Evolutionary conservation across 2,888 invertebrate species (phyloP).

Genomic region (Spilosoma lubricipeda): DNA sequence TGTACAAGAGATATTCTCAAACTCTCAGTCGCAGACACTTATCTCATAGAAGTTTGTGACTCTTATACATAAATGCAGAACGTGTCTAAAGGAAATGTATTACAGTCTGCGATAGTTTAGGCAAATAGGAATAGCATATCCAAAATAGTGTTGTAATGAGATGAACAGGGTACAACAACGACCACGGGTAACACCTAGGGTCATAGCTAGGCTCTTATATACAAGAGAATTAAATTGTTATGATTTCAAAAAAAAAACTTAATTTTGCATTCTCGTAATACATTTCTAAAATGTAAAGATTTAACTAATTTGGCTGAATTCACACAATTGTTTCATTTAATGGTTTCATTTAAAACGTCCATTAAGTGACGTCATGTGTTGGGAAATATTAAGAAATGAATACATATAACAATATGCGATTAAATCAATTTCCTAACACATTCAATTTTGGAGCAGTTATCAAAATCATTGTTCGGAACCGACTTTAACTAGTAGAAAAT

Average conservation of each 20-base stretch:
- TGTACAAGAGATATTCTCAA: not conserved
- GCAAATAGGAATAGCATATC: too few species aligned
- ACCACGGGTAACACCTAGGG: not conserved
- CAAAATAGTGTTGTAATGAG: too few species aligned
- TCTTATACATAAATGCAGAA: too few species aligned
- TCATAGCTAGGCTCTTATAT: not conserved
- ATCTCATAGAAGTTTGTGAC: too few species aligned
- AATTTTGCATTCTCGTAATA: not conserved
- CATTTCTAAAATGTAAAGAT: not conserved
- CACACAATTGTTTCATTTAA: constrained; percentile 33
- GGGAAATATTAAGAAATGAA: constrained; percentile 9
- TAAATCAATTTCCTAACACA: constrained; percentile 10
- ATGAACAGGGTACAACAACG: too few species aligned
- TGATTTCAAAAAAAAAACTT: not conserved
- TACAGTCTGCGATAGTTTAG: too few species aligned
- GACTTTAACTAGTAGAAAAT: not conserved
- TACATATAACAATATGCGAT: constrained; percentile 17
- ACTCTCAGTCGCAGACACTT: not conserved
- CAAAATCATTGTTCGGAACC: not conserved
- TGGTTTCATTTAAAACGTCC: constrained; percentile 12
- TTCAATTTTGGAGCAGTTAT: not conserved
- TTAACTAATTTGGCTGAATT: constrained; percentile 20
- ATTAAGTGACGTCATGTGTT: constrained; percentile 7
- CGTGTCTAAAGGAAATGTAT: too few species aligned
- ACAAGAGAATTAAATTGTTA: not conserved